Conservation (phyloP, 2,797 vertebrate species). For the Enteromius afrohamiltoni region DNA sequence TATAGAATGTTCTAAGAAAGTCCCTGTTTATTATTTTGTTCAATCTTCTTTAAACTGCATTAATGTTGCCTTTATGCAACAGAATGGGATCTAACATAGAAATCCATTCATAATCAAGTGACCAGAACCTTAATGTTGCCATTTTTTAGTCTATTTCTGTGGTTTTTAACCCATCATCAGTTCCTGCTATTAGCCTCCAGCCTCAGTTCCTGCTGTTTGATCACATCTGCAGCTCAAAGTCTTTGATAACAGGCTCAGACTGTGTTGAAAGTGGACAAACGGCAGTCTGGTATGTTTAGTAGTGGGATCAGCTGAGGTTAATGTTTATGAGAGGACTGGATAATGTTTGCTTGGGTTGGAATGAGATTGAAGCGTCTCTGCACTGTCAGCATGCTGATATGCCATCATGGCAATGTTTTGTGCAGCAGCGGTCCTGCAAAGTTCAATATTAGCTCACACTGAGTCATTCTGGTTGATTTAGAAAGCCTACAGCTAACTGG, state of each 20-base stretch:
- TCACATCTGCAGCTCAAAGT: slow-evolving; percentile 20
- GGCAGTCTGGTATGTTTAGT: not conserved
- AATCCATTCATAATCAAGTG: not conserved
- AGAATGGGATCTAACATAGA: not conserved
- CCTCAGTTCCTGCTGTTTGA: not conserved
- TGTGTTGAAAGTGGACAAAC: slow-evolving; percentile 16
- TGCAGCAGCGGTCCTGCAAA: not conserved
- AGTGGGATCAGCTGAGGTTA: slow-evolving; percentile 15
- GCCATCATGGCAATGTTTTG: not conserved
- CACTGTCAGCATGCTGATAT: not conserved
- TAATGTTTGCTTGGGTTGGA: slow-evolving; percentile 22
- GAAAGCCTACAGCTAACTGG: not conserved
- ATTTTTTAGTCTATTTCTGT: not conserved
- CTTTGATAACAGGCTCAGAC: slow-evolving; percentile 9
- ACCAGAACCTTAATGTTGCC: not conserved
- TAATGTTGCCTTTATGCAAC: not conserved
- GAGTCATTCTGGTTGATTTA: not conserved
- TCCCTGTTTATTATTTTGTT: no score
- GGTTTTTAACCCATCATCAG: not conserved
- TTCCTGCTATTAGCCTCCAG: slow-evolving; percentile 9
- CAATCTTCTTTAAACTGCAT: not conserved
- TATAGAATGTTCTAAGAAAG: not conserved
- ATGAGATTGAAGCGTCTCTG: not conserved
- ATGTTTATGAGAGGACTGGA: slow-evolving; percentile 9
- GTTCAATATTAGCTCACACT: slow-evolving; percentile 1